Base-by-base conservation (phyloP, 2,797 vertebrate genomes). In the Phyllotis vaccarum region DNA sequence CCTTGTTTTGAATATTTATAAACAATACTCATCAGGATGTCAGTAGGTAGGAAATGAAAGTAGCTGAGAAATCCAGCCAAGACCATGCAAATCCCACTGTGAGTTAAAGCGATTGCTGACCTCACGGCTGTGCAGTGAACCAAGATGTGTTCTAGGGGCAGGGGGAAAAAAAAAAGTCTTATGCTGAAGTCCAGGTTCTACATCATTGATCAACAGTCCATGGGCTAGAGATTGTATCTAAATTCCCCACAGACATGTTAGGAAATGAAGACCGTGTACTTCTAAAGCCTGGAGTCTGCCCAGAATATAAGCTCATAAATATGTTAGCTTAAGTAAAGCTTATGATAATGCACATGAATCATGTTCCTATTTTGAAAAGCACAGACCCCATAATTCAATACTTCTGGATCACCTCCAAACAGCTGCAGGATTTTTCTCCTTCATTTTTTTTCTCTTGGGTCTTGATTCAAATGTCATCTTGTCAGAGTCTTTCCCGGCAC, bases 1-100 rank as follows among this genome's bases (percentile, higher is more conserved):
- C 46, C 46, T 89, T 91, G 90, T 93, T 90, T 96, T 96, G 92
- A 94, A 94, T 97, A 96, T 95, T 95, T 96, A 89, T 96, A 89
- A 97, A 94, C 93, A 70, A 92, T 82, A 56, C 68, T 90, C 88
- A 95, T 96, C 97, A 89, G 68, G 37, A 86, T 93, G 88, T 94
- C 91, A 78, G 68, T 78, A 94, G 94, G 90, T 88, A 95, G 82
- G 85, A 96, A 97, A 87, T 90, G 81, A 92, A 93, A 80, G 74
- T 34, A 62, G 34, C 86, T 52, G n/a, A 88, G 95, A 96, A 94
- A 43, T 5, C 16, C 34, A 89, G 91, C 89, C 80, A 86, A 93
- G 56, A 54, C 3, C 85, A 86, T 86, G 68, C n/a, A 74, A 76
- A 80, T 90, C n/a, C 13, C 40, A 40, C 54, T 75, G 46, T 70